Base-by-base conservation (phyloP, 2,797 vertebrate genomes). In the Urophycis tenuis region DNA sequence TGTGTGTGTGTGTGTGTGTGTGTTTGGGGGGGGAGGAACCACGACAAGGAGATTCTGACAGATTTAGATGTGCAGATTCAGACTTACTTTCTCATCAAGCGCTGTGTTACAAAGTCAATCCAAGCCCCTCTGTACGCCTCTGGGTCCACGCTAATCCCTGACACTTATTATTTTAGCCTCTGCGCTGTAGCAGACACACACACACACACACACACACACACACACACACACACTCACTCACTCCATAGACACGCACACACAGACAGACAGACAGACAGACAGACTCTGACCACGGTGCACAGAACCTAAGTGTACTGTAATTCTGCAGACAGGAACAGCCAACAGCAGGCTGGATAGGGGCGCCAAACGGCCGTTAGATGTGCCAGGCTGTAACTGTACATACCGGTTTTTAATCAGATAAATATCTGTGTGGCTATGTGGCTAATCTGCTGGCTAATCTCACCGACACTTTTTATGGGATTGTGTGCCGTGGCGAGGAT, bases 401-500 rank as follows among this genome's bases (percentile, higher is more conserved):
- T 89, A 88, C 87, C 76, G 86, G 85, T 86, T 85, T 91, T 92
- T 90, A 90, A 91, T 90, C 89, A 83, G 86, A 88, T 90, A 90
- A 91, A 91, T 92, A 89, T 87, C 89, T 89, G 89, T 85, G 84
- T 83, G 82, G 89, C 88, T 88, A 89, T 85, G 89, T 88, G 85
- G 89, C 88, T 91, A 91, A 92, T 91, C 91, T 91, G 87, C 80
- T 86, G 80, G 81, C 87, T 92, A 91, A 92, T 93, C 91, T 89
- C 83, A 87, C 90, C 88, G 89, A 91, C 89, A 89, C 89, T 91
- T 90, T 91, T 92, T 91, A 92, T 89, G 91, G 87, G 90, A 91
- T 92, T 91, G 89, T 87, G 89, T 73, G 78, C 87, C 84, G 86
- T 77, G 45, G 84, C 81, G 39, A 84, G 88, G 88, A 91, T 92